Evolutionary conservation across 2,888 invertebrate genomes (phyloP), one percentile per base, ranked within the genome.

Genomic region (Drosophila niveifrons): DNA sequence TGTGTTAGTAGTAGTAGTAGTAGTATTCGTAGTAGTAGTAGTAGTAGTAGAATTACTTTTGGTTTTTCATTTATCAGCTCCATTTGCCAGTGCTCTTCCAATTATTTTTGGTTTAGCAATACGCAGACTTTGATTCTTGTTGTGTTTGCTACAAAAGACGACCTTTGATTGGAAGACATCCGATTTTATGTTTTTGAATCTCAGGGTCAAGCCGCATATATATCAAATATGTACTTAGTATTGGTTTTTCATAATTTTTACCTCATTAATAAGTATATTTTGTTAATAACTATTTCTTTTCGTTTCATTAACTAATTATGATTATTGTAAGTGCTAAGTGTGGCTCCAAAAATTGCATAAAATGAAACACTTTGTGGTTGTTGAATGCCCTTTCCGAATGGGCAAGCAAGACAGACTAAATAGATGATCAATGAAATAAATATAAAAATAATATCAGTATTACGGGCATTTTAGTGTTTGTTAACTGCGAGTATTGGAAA

Each of bases 151-250:
- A 87, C 89, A 89, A 91, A 91, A 92, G 90, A 92, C 91, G 91
- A 91, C 90, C 90, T 91, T 91, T 91, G 90, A 91, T 92, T 92
- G 92, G 92, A 92, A 92, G 92, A 92, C 92, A 91, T 92, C 91
- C 90, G 92, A 92, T 92, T 92, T 90, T 91, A 86, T 83, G 88
- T 88, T 89, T 91, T 91, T 90, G 92, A 92, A 92, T 91, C 83
- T 84, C 91, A 92, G 91, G 91, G 90, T 91, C 91, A 92, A 90
- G 91, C 91, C 91, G 89, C 91, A 91, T 90, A 78, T 78, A 79
- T 85, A 76, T 81, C 77, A 76, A 78, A 72, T 75, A 51, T 51
- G 57, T 64, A 79, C 62, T 69, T 75, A 79, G 61, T 65, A 65
- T 64, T 63, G 57, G 28, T 58, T 77, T 67, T 67, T 69, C 48